Evolutionary conservation across 1,140 invertebrate genomes (phyloP).

Genomic region (Microplitis demolitor): DNA sequence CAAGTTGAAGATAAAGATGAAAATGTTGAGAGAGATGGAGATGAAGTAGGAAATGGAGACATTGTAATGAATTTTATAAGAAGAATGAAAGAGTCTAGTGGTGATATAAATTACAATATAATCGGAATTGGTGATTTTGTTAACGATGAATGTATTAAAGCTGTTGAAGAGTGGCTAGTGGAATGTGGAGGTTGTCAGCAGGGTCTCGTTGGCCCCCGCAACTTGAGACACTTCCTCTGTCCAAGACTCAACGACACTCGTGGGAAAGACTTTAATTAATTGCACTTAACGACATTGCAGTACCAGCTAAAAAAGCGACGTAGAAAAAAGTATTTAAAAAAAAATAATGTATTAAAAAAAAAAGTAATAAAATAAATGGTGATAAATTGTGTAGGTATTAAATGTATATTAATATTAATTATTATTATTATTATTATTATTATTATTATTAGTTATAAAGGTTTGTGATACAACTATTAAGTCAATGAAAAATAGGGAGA

Average conservation of each 20-base stretch:
- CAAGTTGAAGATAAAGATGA: too few species aligned
- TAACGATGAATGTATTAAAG: conserved; percentile 39
- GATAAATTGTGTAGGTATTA: too few species aligned
- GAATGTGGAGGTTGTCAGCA: conserved; percentile 50
- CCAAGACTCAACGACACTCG: conserved; percentile 41
- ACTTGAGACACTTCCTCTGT: conserved; percentile 53
- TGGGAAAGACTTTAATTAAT: conserved; percentile 5
- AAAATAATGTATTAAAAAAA: not conserved
- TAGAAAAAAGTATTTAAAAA: not conserved
- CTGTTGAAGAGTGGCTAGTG: conserved; percentile 45
- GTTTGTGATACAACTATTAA: too few species aligned
- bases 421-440: too few species aligned
- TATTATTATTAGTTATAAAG: too few species aligned
- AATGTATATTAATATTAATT: too few species aligned
- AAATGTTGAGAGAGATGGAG: too few species aligned
- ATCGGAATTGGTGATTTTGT: conserved; percentile 52
- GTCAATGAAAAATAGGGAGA: too few species aligned
- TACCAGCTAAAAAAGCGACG: not conserved
- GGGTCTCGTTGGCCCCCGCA: conserved; percentile 51
- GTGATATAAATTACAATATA: conserved; percentile 28
- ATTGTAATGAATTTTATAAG: conserved; percentile 39
- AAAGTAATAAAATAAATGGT: too few species aligned
- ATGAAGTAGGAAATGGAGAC: not conserved
- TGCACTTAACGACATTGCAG: not conserved
- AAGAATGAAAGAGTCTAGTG: conserved; percentile 39